Evolutionary conservation across 2,888 invertebrate species (phyloP), one percentile per base, ranked within the genome.

Genomic region (Zonitis immaculata): DNA sequence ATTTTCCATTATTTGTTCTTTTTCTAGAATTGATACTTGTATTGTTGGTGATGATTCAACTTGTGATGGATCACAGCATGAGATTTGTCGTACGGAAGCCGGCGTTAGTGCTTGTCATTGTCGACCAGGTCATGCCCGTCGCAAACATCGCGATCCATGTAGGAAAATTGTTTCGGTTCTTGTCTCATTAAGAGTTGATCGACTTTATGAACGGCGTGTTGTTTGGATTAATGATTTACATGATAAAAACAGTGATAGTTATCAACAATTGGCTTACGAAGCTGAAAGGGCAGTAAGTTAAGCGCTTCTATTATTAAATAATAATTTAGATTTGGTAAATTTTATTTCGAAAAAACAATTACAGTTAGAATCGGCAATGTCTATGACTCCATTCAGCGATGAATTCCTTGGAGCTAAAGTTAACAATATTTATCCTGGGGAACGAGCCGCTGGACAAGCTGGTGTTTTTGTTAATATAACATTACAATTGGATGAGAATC

Each of bases 41-140:
- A 94, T 95, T 16, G 94, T 95, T 0, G 95, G 94, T 0, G 94
- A 95, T 64, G 91, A 92, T 64, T 87, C 90, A 1, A 94, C 95
- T 0, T 95, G 95, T 64, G 93, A 94, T 68, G 84, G 85, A 50
- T 87, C 90, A 0, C 90, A 93, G 70, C 89, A 91, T 67, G 95
- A 95, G 71, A 86, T 86, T 47, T 95, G 95, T 69, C 83, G 87
- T 56, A 95, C 93, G 0, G 91, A 91, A 75, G 88, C 80, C 73
- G 85, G 92, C 1, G 91, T 94, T 1, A 93, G 92, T 1, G 89
- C 91, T 54, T 94, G 94, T 63, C 89, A 91, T 60, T 94, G 94
- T 69, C 79, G 90, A 52, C 89, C 93, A 4, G 93, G 87, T 0
- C 85, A 82, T 66, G 85, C 86, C 0, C 76, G 91, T 14, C 77